A percentile compares a stretch with the other conserved stretches of the same genome.
Evolutionary conservation across 2,888 invertebrate species (phyloP).

Genomic region (Sinopyrophorus schimmeli): DNA sequence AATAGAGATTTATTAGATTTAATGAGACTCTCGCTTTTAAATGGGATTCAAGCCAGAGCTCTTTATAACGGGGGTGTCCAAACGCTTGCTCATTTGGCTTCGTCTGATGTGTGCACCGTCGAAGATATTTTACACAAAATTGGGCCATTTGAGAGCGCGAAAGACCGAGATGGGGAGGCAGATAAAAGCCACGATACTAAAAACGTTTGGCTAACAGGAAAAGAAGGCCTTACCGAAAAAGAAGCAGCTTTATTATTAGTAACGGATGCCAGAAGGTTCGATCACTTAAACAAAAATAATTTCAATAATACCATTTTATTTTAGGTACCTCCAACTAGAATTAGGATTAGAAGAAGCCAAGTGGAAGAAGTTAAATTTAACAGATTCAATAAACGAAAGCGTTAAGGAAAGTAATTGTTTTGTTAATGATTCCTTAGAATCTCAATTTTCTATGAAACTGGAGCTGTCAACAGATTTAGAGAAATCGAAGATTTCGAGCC

Average conservation of each 20-base stretch:
- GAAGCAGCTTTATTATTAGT: constrained; percentile 82
- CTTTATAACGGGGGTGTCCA: constrained; percentile 81
- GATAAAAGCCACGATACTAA: constrained; percentile 69
- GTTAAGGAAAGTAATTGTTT: too few relatives aligned
- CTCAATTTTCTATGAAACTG: too few relatives aligned
- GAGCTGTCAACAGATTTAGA: too few relatives aligned
- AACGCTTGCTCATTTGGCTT: constrained; percentile 77
- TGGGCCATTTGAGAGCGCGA: constrained; percentile 83
- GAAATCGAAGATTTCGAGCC: too few relatives aligned
- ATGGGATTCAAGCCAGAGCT: constrained; percentile 81
- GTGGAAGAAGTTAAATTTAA: constrained; percentile 62
- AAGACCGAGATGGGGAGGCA: constrained; percentile 71
- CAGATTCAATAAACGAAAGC: too few relatives aligned
- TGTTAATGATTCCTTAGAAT: too few relatives aligned
- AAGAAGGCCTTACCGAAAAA: constrained; percentile 75
- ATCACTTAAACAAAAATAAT: too few relatives aligned
- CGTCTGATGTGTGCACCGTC: constrained; percentile 67
- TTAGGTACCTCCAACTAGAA: constrained; percentile 66
- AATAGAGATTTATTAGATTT: constrained; percentile 90
- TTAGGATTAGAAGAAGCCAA: constrained; percentile 72
- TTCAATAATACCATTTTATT: not conserved
- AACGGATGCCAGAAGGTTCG: constrained; percentile 73
- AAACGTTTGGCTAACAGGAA: constrained; percentile 79
- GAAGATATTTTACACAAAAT: constrained; percentile 78
- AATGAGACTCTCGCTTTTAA: constrained; percentile 80